Conservation (phyloP, 2,113 vertebrate species). For the Lontra canadensis region DNA sequence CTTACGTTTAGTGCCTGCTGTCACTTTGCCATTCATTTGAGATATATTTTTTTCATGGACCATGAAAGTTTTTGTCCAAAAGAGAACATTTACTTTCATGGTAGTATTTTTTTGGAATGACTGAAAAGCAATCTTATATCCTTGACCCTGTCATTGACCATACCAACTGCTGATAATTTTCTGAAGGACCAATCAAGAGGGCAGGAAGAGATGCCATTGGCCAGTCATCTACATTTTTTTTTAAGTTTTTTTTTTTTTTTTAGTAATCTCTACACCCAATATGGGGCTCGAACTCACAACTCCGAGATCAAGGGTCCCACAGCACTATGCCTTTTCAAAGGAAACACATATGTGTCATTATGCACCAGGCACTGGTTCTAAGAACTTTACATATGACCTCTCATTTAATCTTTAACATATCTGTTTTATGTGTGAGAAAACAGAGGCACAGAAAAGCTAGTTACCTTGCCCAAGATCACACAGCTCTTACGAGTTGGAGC, state of each 20-base stretch:
- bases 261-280: not conserved
- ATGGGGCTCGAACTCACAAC: not conserved
- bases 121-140: not conserved
- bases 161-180: not conserved
- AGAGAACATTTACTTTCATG: not conserved
- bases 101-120: not conserved
- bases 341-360: not conserved
- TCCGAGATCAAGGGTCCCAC: not conserved
- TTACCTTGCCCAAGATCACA: not conserved
- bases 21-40: not conserved
- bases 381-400: not conserved
- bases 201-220: not conserved
- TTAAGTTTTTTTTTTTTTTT: not conserved
- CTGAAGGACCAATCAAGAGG: not conserved
- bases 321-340: not conserved
- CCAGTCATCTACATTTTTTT: not conserved
- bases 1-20: not conserved
- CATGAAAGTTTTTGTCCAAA: not conserved
- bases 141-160: not conserved
- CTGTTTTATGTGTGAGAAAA: not conserved
- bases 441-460: not conserved
- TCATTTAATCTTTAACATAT: not conserved
- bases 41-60: not conserved
- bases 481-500: not conserved
- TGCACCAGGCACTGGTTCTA: not conserved